A percentile compares a stretch with the other conserved stretches of the same genome.
phyloP scores from a whole-genome alignment of 2,888 invertebrate genomes.

The Salticus scenicus region DNA sequence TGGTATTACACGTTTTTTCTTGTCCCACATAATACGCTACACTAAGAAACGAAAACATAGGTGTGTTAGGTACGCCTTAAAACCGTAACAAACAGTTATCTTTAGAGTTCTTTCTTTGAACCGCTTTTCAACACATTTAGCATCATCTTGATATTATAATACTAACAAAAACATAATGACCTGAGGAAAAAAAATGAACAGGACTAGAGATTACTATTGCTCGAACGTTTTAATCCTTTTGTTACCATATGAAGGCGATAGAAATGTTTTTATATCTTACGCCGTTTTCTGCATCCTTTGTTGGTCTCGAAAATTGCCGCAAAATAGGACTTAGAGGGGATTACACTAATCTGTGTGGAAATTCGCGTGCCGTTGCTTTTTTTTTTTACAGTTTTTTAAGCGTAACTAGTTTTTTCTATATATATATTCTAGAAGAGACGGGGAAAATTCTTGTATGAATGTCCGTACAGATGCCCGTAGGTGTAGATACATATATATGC shows the following conservation, averaged over 20 bases:
- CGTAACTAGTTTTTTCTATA: slow-evolving; percentile 16
- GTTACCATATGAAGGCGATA: slow-evolving; percentile 37
- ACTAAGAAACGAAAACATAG: slow-evolving; percentile 52
- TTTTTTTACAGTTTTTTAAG: slow-evolving; percentile 25
- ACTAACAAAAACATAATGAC: slow-evolving; percentile 48
- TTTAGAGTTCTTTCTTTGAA: slow-evolving; percentile 29
- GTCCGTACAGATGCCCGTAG: slow-evolving; percentile 35
- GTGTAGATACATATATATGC: slow-evolving; percentile 29
- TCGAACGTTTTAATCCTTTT: slow-evolving; percentile 55
- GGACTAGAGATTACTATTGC: slow-evolving; percentile 24
- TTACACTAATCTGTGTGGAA: slow-evolving; percentile 65
- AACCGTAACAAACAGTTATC: slow-evolving; percentile 52
- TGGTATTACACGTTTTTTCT: slow-evolving; percentile 21
- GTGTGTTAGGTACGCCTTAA: slow-evolving; percentile 52
- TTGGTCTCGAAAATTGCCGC: slow-evolving; percentile 53
- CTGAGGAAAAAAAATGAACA: slow-evolving; percentile 15
- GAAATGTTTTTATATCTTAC: slow-evolving; percentile 61
- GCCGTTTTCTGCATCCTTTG: slow-evolving; percentile 35
- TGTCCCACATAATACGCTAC: neutral
- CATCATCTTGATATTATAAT: slow-evolving; percentile 53
- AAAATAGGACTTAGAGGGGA: slow-evolving; percentile 54
- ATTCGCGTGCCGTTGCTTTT: slow-evolving; percentile 56
- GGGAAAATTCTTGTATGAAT: slow-evolving; percentile 25
- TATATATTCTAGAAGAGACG: slow-evolving; percentile 23
- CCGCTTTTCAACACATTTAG: slow-evolving; percentile 31